A percentile compares a stretch with the other conserved stretches of the same genome.
Conservation (phyloP, 2,113 vertebrate species). For the Neoarius graeffei region DNA sequence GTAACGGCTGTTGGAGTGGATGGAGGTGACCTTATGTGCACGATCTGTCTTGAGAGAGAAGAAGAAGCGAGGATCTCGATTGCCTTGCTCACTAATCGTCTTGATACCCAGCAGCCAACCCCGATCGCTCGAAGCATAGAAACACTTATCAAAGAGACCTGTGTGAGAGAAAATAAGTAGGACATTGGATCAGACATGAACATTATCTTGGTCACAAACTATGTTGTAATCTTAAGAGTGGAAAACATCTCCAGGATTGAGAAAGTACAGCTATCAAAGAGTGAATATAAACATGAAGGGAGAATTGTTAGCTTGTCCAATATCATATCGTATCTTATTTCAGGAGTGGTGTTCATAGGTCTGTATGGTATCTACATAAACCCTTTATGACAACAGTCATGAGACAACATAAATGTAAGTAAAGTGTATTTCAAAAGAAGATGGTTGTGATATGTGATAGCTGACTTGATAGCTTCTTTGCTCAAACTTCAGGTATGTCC, state of each 20-base stretch:
- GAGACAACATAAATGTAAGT: neutral
- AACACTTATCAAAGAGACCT: conserved; percentile 99
- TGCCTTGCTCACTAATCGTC: conserved; percentile 88
- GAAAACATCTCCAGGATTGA: conserved; percentile 4
- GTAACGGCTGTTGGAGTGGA: conserved; percentile 87
- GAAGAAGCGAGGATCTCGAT: conserved; percentile 95
- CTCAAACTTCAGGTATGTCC: neutral
- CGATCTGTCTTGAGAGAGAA: conserved; percentile 98
- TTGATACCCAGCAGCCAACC: conserved; percentile 97
- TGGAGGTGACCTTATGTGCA: conserved; percentile 90
- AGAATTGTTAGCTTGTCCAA: neutral
- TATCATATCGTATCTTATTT: neutral
- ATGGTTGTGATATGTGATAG: neutral
- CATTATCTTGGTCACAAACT: neutral
- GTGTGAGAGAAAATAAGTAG: conserved; percentile 69
- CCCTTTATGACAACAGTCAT: neutral
- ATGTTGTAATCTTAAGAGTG: neutral
- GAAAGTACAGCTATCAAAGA: neutral
- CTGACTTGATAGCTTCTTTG: neutral
- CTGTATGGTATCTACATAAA: neutral
- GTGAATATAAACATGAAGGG: neutral
- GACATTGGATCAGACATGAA: conserved; percentile 6
- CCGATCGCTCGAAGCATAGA: conserved; percentile 94
- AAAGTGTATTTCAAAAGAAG: neutral
- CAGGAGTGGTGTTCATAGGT: neutral